Base-by-base conservation (phyloP, 2,113 vertebrate genomes). In the Noturus placidus region DNA sequence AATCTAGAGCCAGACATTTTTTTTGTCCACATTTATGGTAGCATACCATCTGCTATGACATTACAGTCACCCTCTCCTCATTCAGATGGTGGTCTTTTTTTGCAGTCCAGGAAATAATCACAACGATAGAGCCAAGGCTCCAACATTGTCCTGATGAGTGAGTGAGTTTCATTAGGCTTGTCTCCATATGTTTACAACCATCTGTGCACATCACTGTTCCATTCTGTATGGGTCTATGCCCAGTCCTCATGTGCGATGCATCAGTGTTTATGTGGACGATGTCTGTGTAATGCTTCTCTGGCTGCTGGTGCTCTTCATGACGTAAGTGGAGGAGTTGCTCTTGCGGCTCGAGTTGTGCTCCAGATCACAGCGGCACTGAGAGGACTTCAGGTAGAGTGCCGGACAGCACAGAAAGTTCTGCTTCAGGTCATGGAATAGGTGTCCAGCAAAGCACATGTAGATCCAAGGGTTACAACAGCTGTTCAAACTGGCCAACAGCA, bases 401-500 rank as follows among this genome's bases (percentile, higher is more conserved):
- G 89, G 87, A 33, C 90, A 90, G 83, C 90, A 90, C 1, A 90
- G 61, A 42, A 90, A 81, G 38, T 83, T 89, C 72, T 89, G 90
- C 90, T 96, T 35, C 5, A 99, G 96, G 91, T 99, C 97, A 0
- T 97, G 97, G 94, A 99, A 98, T 87, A 99, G 97, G 91, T 98
- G 97, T 0, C 98, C 98, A 0, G 96, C 97, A 89, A 99, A 99
- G 80, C 97, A 96, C 98, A 99, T 97, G 95, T 99, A 99, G 96
- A 99, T 99, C 98, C 98, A 99, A 83, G 98, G 98, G 94, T 99
- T 99, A 89, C 98, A 99, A 95, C 98, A 99, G 94, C 98, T 99
- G 95, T 99, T 99, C 87, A 99, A 96, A 93, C 98, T 99, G 91
- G 97, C 98, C 92, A 99, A 95, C 77, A 99, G 95, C 96, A 99